A percentile compares a stretch with the other conserved stretches of the same genome.
Conservation (phyloP, 2,797 vertebrate genomes). For the Anas bahamensis region DNA sequence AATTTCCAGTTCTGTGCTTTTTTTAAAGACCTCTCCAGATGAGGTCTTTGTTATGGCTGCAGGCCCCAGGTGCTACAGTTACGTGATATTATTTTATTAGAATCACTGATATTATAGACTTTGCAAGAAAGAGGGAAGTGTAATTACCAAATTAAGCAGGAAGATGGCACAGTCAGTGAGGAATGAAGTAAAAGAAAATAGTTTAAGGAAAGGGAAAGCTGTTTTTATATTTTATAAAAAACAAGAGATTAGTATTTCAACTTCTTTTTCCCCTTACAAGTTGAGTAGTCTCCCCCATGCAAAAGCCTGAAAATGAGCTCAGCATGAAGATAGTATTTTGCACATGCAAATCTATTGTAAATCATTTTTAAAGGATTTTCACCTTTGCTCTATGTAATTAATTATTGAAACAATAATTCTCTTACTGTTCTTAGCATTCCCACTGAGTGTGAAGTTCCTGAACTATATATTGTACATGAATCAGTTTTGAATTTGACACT, state of each 20-base stretch:
- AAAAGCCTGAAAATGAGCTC: not conserved
- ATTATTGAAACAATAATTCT: conserved; percentile 30
- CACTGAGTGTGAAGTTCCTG: not conserved
- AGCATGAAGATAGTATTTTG: not conserved
- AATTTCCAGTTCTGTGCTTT: conserved; percentile 2
- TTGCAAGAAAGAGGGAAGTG: not conserved
- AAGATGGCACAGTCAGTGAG: not conserved
- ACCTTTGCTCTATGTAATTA: conserved; percentile 11
- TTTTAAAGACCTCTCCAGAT: not conserved
- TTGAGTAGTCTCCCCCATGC: not conserved
- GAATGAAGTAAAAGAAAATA: not conserved
- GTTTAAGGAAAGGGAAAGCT: not conserved
- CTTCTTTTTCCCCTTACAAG: not conserved
- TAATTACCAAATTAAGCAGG: not conserved
- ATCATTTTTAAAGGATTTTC: not conserved
- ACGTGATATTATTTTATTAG: not conserved
- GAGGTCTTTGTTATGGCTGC: not conserved
- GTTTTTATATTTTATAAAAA: not conserved
- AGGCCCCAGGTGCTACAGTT: not conserved
- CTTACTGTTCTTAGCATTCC: not conserved
- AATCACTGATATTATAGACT: not conserved
- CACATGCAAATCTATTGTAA: not conserved
- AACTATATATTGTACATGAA: not conserved
- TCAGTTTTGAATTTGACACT: not conserved
- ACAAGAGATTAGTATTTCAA: not conserved